phyloP scores from a whole-genome alignment of 2,113 vertebrate species.

The Numida meleagris region DNA sequence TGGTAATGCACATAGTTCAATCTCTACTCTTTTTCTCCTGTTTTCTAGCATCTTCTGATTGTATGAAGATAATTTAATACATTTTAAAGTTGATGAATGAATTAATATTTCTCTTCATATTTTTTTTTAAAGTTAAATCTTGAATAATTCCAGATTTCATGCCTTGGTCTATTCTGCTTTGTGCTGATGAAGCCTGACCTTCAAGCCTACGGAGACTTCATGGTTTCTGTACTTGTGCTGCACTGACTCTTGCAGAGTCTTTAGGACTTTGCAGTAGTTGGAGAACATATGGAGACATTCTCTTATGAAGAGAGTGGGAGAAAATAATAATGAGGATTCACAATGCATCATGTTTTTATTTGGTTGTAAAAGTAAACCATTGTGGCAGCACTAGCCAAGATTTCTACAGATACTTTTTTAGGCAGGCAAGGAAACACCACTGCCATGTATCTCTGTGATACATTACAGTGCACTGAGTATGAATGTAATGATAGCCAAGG shows the following conservation, averaged over 20 bases:
- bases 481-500: not conserved
- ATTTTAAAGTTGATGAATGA: not conserved
- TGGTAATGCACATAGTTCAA: not conserved
- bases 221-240: not conserved
- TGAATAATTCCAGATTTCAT: not conserved
- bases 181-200: not conserved
- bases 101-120: not conserved
- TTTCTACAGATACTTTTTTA: not conserved
- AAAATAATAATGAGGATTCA: not conserved
- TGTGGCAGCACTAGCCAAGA: not conserved
- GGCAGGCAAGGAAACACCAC: not conserved
- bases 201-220: not conserved
- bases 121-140: not conserved
- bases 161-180: not conserved
- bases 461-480: not conserved
- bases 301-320: not conserved
- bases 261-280: not conserved
- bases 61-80: not conserved
- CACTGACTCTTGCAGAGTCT: not conserved
- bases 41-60: not conserved
- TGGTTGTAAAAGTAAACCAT: not conserved
- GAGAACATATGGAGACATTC: not conserved
- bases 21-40: not conserved
- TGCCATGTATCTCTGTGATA: not conserved
- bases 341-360: not conserved